Evolutionary conservation across 2,888 invertebrate species (phyloP), one percentile per base, ranked within the genome.

Genomic region (Xylocampa areola): DNA sequence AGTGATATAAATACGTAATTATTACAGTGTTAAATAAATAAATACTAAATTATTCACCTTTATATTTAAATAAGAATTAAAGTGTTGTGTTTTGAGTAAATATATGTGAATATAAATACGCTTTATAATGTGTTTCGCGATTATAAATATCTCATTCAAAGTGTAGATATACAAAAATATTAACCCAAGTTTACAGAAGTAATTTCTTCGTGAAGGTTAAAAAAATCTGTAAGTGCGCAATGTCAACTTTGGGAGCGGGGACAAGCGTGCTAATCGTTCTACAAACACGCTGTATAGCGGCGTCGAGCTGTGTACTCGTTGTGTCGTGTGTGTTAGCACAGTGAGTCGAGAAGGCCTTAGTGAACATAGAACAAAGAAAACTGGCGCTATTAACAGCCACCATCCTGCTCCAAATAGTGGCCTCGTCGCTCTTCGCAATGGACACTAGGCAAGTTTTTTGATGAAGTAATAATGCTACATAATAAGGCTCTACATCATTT

Each of bases 201-300:
- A 85, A 87, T 90, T 88, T 85, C 73, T 83, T 84, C 76, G 77
- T 78, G 80, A 90, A 91, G 89, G 90, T 89, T 90, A 84, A 85
- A 88, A n/a, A 87, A 90, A 88, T 88, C 87, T 75, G 85, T 88
- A 87, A 89, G 90, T 90, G 90, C 85, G 90, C 87, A 90, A 91
- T 92, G 92, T 91, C 89, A 88, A 90, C 90, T 89, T 88, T 87
- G 84, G 84, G 67, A 84, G 87, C 86, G 84, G 87, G 86, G 84
- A 88, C 87, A 84, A 88, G 81, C 73, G 80, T 88, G 92, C 81
- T 93, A 93, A 93, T 92, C 93, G 86, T 78, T 87, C 75, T 81
- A 80, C 91, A 92, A 93, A 93, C 88, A 93, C 71, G 80, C 80
- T 86, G 85, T 85, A 89, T 83, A 82, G 85, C 83, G 76, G 80